These are phyloP conservation scores for Rhinophrynus dorsalis DNA, from an alignment of 2,797 vertebrate genomes.

Conservation along the genomic window DNA sequence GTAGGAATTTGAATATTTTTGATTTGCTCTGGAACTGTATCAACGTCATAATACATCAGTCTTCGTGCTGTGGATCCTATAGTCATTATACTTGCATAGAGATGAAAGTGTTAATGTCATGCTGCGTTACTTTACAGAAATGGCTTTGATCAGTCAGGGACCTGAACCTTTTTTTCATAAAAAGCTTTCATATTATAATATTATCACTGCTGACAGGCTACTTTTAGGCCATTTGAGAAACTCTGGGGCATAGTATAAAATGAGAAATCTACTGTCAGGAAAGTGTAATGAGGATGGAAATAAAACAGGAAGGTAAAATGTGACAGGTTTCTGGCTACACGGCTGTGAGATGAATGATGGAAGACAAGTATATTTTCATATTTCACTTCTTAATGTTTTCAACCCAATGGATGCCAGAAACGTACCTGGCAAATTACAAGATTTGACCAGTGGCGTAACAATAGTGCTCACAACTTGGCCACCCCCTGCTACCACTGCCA, in stretches of 20 bases:
- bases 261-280: constrained; percentile 13
- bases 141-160: constrained; percentile 19
- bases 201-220: constrained; percentile 21
- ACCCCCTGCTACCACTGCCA: too few species aligned
- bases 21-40: too few species aligned
- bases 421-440: too few species aligned
- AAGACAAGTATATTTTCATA: background rate
- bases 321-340: constrained; percentile 5
- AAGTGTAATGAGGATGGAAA: constrained; percentile 16
- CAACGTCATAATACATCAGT: too few species aligned
- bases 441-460: too few species aligned
- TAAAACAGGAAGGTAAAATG: background rate
- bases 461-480: too few species aligned
- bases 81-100: too few species aligned
- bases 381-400: background rate
- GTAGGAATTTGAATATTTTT: too few species aligned
- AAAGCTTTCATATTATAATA: constrained; percentile 17
- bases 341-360: background rate
- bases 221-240: constrained; percentile 12
- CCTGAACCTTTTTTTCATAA: constrained; percentile 1
- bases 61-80: too few species aligned
- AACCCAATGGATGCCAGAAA: too few species aligned
- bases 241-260: constrained; percentile 9
- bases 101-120: constrained; percentile 26
- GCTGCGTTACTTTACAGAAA: background rate